Percentiles rank a stretch among this genome's conserved stretches.
Conservation (phyloP, 2,888 invertebrate genomes). For the Poecilus cupreus region DNA sequence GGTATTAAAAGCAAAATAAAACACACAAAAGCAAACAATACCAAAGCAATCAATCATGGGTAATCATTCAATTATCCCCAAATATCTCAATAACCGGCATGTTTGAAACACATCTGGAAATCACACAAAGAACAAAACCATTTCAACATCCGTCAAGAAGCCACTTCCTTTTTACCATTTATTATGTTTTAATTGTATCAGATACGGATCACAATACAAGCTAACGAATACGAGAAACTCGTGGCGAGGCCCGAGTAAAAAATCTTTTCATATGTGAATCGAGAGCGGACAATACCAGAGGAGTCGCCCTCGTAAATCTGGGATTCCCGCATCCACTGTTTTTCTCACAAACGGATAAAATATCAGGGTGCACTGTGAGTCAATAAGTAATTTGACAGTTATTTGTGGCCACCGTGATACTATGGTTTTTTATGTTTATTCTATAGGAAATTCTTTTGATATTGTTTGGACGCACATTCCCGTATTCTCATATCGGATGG, state of each 20-base stretch:
- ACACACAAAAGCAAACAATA: background rate
- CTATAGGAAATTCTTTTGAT: conserved; percentile 13
- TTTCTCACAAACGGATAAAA: conserved; percentile 65
- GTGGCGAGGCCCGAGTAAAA: conserved; percentile 56
- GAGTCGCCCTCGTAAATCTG: conserved; percentile 68
- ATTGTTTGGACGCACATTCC: conserved; percentile 36
- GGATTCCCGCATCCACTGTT: conserved; percentile 66
- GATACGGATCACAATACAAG: conserved; percentile 61
- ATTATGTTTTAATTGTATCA: conserved; percentile 66
- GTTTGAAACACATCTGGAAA: conserved; percentile 19
- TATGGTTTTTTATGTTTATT: conserved; percentile 29
- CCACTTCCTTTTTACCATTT: conserved; percentile 67
- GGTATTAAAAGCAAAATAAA: too few relatives aligned
- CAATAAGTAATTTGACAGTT: conserved; percentile 58
- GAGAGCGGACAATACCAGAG: conserved; percentile 61
- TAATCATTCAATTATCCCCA: conserved; percentile 29
- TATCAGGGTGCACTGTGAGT: conserved; percentile 58
- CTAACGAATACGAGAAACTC: conserved; percentile 56
- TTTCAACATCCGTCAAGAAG: conserved; percentile 63
- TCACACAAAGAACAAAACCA: conserved; percentile 13
- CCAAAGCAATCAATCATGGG: conserved; percentile 1
- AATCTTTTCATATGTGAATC: conserved; percentile 56
- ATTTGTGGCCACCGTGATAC: conserved; percentile 45
- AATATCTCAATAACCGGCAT: conserved; percentile 39
- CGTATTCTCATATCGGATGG: conserved; percentile 10